Conservation (phyloP, 2,888 invertebrate species). For the Lepidochrysops patricia region DNA sequence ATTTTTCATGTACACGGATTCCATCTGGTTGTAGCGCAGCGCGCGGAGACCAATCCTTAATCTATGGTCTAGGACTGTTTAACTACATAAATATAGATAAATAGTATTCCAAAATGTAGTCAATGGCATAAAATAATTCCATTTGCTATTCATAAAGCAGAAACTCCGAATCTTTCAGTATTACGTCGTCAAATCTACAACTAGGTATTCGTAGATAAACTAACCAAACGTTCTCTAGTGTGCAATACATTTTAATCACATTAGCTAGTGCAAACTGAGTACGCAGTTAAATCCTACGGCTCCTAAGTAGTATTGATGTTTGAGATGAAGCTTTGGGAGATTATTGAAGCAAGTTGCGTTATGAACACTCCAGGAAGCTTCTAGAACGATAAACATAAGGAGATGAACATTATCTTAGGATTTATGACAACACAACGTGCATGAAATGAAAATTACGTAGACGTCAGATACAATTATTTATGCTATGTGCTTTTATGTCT, state of each 20-base stretch:
- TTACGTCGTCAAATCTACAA: neutral
- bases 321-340: neutral
- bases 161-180: neutral
- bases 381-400: neutral
- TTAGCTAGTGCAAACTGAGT: neutral
- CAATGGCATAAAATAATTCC: no score
- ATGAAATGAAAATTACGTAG: neutral
- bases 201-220: neutral
- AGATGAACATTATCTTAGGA: neutral
- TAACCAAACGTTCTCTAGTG: neutral
- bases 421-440: no score
- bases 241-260: constrained; percentile 2
- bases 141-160: neutral
- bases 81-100: no score
- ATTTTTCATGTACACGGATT: no score
- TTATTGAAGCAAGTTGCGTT: neutral
- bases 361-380: constrained; percentile 1
- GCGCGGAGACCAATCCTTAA: no score
- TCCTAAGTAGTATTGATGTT: neutral
- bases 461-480: neutral
- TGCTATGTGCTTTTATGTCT: no score
- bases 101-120: no score
- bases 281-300: neutral
- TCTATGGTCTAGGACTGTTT: no score
- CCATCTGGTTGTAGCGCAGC: no score